A percentile compares a stretch with the other conserved stretches of the same genome.
Conservation (phyloP, 2,113 vertebrate genomes). For the Ictalurus punctatus region DNA sequence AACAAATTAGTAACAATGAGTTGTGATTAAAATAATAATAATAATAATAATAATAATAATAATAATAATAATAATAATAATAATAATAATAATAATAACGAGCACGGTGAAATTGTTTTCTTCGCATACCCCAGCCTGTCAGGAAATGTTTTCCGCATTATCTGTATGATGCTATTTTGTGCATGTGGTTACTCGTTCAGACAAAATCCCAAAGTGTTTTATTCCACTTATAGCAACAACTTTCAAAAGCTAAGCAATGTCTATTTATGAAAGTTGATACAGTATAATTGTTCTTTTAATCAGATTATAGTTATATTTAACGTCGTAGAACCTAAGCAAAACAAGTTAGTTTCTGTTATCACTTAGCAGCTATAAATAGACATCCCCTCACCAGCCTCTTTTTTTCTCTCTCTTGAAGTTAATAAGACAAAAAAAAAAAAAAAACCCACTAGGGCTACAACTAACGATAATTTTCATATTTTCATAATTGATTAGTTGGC, state of each 20-base stretch:
- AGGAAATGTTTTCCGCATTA: neutral
- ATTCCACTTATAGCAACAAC: neutral
- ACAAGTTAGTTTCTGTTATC: neutral
- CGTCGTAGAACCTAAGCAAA: neutral
- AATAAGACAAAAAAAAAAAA: neutral
- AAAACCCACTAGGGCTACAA: too few species aligned
- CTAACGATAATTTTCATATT: too few species aligned
- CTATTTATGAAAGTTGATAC: neutral
- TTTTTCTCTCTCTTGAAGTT: neutral
- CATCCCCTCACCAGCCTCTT: neutral
- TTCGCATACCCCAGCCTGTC: too few species aligned
- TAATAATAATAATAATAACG: neutral
- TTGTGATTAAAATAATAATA: neutral
- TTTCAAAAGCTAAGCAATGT: neutral
- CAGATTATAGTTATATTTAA: neutral
- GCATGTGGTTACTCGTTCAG: neutral
- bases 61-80: neutral
- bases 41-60: too few species aligned
- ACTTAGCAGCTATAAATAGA: neutral
- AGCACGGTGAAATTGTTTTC: too few species aligned
- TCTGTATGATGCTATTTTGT: neutral
- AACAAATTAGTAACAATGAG: neutral
- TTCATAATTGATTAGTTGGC: too few species aligned
- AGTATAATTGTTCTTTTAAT: neutral
- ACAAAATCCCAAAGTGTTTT: neutral